Percentiles rank a stretch among this genome's conserved stretches.
Evolutionary conservation across 2,888 invertebrate species (phyloP).

Genomic region (Scaptomyza parva): DNA sequence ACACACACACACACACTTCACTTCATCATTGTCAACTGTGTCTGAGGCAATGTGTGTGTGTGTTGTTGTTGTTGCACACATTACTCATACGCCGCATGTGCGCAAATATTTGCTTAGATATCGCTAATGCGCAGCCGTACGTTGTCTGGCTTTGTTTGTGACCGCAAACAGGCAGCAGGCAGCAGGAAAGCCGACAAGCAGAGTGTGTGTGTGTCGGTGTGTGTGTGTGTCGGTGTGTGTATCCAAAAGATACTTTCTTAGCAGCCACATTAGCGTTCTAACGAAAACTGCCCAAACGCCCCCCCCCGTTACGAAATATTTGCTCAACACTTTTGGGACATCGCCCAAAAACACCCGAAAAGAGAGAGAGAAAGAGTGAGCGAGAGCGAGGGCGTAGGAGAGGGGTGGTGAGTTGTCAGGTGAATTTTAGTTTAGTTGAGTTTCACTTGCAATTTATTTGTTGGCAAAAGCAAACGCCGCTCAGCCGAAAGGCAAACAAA

Average conservation of each 20-base stretch:
- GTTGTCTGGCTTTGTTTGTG: slow-evolving; percentile 23
- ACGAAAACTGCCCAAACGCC: slow-evolving; percentile 40
- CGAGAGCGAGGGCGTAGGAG: too few species aligned
- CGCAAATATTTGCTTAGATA: slow-evolving; percentile 65
- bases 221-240: too few species aligned
- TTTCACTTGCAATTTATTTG: slow-evolving; percentile 55
- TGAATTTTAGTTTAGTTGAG: slow-evolving; percentile 27
- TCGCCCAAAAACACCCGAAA: neutral
- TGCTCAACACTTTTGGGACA: slow-evolving; percentile 61
- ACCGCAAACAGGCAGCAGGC: slow-evolving; percentile 34
- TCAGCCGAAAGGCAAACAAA: slow-evolving; percentile 77
- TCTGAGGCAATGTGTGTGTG: neutral
- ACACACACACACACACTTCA: neutral
- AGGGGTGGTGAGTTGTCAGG: slow-evolving; percentile 12
- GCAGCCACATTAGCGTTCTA: slow-evolving; percentile 57
- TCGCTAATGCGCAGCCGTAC: slow-evolving; percentile 45
- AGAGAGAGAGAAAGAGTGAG: neutral
- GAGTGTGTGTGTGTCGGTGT: slow-evolving; percentile 35
- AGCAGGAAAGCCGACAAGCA: too few species aligned
- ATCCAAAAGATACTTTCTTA: slow-evolving; percentile 46
- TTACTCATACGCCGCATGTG: slow-evolving; percentile 69
- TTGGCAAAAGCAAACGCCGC: slow-evolving; percentile 41
- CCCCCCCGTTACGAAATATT: slow-evolving; percentile 47
- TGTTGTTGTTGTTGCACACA: slow-evolving; percentile 14
- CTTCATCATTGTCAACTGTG: slow-evolving; percentile 51